phyloP scores from a whole-genome alignment of 2,797 vertebrate species.

The Phrynocephalus vlangalii region DNA sequence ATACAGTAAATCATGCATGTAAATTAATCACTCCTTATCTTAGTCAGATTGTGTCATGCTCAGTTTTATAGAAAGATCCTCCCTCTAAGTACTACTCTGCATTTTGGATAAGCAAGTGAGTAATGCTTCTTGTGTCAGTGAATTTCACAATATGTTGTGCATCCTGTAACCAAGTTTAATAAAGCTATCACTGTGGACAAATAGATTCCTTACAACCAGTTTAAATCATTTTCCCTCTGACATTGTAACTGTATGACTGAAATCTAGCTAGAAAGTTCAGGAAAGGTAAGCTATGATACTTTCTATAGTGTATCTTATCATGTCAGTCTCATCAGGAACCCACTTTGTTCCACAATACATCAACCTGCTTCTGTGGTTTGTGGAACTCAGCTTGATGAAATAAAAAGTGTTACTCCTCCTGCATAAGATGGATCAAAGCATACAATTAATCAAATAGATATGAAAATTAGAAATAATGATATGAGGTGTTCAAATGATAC shows the following conservation, averaged over 20 bases:
- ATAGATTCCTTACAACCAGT: too few relatives aligned
- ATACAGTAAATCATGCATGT: too few relatives aligned
- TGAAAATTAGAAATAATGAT: conserved; percentile 74
- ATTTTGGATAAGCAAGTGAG: too few relatives aligned
- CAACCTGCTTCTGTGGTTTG: conserved; percentile 31
- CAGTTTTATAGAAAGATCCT: not conserved
- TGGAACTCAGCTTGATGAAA: conserved; percentile 49
- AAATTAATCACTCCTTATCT: too few relatives aligned
- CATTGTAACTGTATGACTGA: not conserved
- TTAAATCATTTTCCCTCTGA: not conserved
- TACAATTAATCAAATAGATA: conserved; percentile 74
- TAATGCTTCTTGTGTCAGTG: not conserved
- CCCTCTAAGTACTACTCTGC: too few relatives aligned
- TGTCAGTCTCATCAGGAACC: conserved; percentile 18
- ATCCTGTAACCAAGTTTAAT: conserved; percentile 3
- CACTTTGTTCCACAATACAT: conserved; percentile 44
- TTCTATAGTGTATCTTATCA: conserved; percentile 26
- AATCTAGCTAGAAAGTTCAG: conserved; percentile 6
- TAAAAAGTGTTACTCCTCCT: conserved; percentile 56
- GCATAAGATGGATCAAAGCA: conserved; percentile 70
- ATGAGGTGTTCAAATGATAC: conserved; percentile 68
- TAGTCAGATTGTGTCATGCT: not conserved
- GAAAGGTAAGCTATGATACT: conserved; percentile 7
- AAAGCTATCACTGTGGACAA: too few relatives aligned
- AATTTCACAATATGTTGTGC: not conserved